Percentiles rank a stretch among this genome's conserved stretches.
These are phyloP conservation scores for Nannoperca australis DNA, from an alignment of 2,797 vertebrate species.

Conservation along the genomic window DNA sequence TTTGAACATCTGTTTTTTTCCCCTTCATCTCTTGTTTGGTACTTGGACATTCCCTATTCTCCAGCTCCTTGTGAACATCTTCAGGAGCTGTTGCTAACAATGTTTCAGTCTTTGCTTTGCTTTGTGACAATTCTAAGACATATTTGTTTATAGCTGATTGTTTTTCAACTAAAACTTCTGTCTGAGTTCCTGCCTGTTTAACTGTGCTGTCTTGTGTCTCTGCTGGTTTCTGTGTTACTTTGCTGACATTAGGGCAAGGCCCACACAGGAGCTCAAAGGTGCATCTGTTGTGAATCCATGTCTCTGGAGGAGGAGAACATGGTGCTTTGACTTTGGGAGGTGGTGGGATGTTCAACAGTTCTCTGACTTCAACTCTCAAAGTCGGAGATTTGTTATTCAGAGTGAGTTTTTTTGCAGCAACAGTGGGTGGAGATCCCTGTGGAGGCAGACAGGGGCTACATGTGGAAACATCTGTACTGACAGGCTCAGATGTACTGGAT, in stretches of 20 bases:
- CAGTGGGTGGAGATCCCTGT: slow-evolving; percentile 38
- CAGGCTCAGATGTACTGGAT: slow-evolving; percentile 87
- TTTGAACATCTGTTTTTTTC: slow-evolving; percentile 31
- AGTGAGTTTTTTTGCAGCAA: slow-evolving; percentile 48
- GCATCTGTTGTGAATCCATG: slow-evolving; percentile 83
- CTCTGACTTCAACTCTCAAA: slow-evolving; percentile 55
- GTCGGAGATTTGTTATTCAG: slow-evolving; percentile 25
- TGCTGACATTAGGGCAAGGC: slow-evolving; percentile 57
- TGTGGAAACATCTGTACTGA: slow-evolving; percentile 72
- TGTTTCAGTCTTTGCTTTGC: slow-evolving; percentile 38
- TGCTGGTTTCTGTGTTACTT: slow-evolving; percentile 52
- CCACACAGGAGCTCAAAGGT: slow-evolving; percentile 84
- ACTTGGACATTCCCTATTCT: slow-evolving; percentile 30
- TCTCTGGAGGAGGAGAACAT: slow-evolving; percentile 89
- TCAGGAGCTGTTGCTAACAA: slow-evolving; percentile 14
- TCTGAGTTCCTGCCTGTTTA: slow-evolving; percentile 56
- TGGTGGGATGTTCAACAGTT: slow-evolving; percentile 90
- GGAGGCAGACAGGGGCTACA: slow-evolving; percentile 53
- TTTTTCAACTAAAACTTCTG: slow-evolving; percentile 38
- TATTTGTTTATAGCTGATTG: slow-evolving; percentile 15
- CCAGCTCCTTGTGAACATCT: slow-evolving; percentile 22
- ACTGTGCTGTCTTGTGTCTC: slow-evolving; percentile 39
- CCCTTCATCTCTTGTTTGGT: slow-evolving; percentile 33
- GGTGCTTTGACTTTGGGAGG: slow-evolving; percentile 94
- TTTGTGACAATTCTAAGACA: slow-evolving; percentile 36